phyloP scores from a whole-genome alignment of 1,140 invertebrate species.

The Ostrea edulis region DNA sequence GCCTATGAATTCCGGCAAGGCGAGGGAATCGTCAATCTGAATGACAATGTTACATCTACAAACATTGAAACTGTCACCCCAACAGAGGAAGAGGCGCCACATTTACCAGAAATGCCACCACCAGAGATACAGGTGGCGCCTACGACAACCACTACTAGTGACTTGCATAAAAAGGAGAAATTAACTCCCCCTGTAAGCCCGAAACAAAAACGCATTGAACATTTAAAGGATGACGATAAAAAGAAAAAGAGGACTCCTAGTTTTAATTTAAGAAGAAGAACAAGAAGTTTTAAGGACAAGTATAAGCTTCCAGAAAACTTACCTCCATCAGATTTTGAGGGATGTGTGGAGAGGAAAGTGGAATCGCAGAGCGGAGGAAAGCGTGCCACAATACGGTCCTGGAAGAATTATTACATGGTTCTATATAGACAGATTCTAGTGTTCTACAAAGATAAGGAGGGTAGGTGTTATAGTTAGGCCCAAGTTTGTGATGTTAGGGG shows the following conservation, averaged over 20 bases:
- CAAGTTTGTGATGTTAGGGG: no score
- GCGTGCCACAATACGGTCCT: constrained; percentile 94
- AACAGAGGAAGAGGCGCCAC: constrained; percentile 61
- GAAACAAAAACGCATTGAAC: constrained; percentile 67
- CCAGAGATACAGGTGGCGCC: constrained; percentile 56
- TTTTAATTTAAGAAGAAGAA: constrained; percentile 92
- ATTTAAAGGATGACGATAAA: constrained; percentile 65
- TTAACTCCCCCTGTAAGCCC: constrained; percentile 72
- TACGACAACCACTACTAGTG: not conserved
- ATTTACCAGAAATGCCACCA: constrained; percentile 69
- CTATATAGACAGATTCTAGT: constrained; percentile 97
- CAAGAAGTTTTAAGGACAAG: constrained; percentile 88
- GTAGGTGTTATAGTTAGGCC: constrained; percentile 76
- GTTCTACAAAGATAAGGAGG: constrained; percentile 97
- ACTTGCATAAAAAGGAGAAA: constrained; percentile 82
- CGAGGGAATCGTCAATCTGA: constrained; percentile 55
- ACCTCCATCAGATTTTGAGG: constrained; percentile 95
- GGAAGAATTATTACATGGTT: constrained; percentile 97
- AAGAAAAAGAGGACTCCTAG: constrained; percentile 90
- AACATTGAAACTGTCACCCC: constrained; percentile 10
- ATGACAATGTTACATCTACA: constrained; percentile 2
- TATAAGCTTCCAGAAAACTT: constrained; percentile 83
- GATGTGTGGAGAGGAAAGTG: constrained; percentile 95
- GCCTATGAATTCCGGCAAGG: constrained; percentile 70
- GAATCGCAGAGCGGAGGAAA: constrained; percentile 95